phyloP scores from a whole-genome alignment of 2,797 vertebrate species.

The Onychomys arenicola region DNA sequence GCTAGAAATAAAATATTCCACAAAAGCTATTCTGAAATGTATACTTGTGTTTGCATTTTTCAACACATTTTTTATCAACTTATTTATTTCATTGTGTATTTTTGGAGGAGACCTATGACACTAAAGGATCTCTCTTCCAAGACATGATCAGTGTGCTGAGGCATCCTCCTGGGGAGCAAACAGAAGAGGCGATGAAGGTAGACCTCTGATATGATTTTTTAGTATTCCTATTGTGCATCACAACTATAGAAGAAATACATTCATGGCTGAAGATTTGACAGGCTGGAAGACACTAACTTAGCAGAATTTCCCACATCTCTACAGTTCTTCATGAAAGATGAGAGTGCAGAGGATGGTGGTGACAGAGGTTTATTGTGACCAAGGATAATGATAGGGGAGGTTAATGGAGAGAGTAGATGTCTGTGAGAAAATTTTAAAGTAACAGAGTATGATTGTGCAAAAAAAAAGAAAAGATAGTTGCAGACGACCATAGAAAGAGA shows the following conservation, averaged over 20 bases:
- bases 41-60: background rate
- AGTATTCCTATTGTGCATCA: background rate
- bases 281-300: background rate
- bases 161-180: background rate
- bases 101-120: background rate
- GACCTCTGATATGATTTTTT: background rate
- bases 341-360: background rate
- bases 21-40: background rate
- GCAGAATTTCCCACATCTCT: background rate
- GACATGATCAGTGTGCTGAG: background rate
- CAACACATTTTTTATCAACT: background rate
- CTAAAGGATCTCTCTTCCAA: background rate
- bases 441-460: background rate
- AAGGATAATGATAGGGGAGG: rapidly evolving
- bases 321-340: background rate
- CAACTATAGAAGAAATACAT: background rate
- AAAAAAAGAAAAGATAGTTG: too few relatives aligned
- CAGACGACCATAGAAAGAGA: background rate
- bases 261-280: background rate
- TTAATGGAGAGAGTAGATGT: background rate
- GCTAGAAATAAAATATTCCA: background rate
- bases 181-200: background rate
- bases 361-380: background rate
- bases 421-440: too few relatives aligned
- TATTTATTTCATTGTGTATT: background rate